phyloP scores from a whole-genome alignment of 2,888 invertebrate species.

The Lepidochitona cinerea region DNA sequence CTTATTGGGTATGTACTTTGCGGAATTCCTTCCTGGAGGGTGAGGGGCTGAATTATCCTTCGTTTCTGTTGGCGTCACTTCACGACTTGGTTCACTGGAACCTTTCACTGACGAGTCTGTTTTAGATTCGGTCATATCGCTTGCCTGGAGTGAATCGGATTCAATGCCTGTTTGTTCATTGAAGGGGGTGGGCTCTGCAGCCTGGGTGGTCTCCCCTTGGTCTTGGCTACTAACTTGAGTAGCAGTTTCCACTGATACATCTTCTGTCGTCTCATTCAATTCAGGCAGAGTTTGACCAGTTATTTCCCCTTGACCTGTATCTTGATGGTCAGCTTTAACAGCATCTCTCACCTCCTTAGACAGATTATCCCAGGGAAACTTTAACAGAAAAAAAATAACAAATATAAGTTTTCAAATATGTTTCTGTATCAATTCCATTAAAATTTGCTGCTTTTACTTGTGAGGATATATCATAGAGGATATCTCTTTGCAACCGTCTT shows the following conservation, averaged over 20 bases:
- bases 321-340: not conserved
- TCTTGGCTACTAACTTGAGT: not conserved
- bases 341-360: conserved; percentile 20
- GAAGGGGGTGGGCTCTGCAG: not conserved
- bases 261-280: not conserved
- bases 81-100: not conserved
- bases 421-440: not conserved
- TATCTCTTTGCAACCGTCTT: too few species aligned
- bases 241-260: not conserved
- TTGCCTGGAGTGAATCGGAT: not conserved
- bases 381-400: conserved; percentile 15
- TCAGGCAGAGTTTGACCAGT: not conserved
- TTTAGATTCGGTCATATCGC: not conserved
- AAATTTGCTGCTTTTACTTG: too few species aligned
- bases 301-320: too few species aligned
- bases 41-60: not conserved
- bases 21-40: not conserved
- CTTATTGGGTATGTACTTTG: conserved; percentile 13
- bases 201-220: not conserved
- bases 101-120: not conserved
- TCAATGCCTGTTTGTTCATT: not conserved
- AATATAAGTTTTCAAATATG: too few species aligned
- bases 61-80: not conserved
- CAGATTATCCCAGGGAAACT: conserved; percentile 50
- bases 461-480: too few species aligned